A percentile compares a stretch with the other conserved stretches of the same genome.
phyloP scores from a whole-genome alignment of 2,888 invertebrate genomes.

The Diploptera punctata region DNA sequence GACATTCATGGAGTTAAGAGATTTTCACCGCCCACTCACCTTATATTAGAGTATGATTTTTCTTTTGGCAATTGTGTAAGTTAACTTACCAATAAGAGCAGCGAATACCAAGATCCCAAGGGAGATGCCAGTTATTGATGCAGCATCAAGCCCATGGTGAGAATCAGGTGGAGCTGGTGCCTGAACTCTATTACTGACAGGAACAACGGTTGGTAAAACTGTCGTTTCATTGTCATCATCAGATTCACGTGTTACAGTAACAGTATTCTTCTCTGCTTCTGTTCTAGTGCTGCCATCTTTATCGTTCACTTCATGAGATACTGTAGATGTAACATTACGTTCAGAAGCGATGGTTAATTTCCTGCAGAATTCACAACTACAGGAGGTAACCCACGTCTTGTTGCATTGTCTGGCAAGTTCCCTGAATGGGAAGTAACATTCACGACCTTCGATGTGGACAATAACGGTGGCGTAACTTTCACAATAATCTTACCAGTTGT shows the following conservation, averaged over 20 bases:
- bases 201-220: conserved; percentile 9
- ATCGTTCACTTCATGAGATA: no score
- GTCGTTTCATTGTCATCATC: conserved; percentile 20
- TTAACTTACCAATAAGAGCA: conserved; percentile 59
- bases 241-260: not conserved
- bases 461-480: not conserved
- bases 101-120: conserved; percentile 70
- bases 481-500: not conserved
- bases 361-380: not conserved
- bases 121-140: conserved; percentile 72
- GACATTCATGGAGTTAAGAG: no score
- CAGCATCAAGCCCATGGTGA: conserved; percentile 58
- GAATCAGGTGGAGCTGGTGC: not conserved
- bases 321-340: not conserved
- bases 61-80: no score
- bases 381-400: not conserved
- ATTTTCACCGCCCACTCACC: no score
- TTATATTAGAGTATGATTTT: no score
- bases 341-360: not conserved
- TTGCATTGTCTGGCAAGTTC: not conserved
- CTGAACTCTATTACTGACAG: conserved; percentile 34
- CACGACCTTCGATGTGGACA: not conserved
- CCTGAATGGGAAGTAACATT: conserved; percentile 2
- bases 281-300: no score
- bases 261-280: no score